phyloP scores from a whole-genome alignment of 1,140 invertebrate genomes.

The Copidosoma floridanum region DNA sequence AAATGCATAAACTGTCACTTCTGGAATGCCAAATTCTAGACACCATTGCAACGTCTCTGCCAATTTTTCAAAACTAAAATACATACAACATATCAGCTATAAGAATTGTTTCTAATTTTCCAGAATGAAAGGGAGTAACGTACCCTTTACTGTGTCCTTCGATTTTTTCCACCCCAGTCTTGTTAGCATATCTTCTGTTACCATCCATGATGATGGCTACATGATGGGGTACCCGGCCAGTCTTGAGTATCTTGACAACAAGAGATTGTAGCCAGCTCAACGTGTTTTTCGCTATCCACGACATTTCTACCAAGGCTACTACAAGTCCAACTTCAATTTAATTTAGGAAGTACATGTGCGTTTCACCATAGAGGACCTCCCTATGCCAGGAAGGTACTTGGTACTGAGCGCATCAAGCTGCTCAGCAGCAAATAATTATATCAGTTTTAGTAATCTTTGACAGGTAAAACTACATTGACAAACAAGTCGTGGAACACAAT shows the following conservation, averaged over 20 bases:
- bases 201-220: constrained; percentile 99
- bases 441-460: too few relatives aligned
- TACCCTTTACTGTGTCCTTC: constrained; percentile 87
- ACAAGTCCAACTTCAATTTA: too few relatives aligned
- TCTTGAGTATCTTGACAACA: constrained; percentile 75
- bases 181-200: constrained; percentile 91
- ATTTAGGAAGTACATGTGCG: too few relatives aligned
- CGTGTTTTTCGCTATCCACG: constrained; percentile 76
- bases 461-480: too few relatives aligned
- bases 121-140: constrained; percentile 13
- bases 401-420: too few relatives aligned
- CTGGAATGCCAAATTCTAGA: constrained; percentile 69
- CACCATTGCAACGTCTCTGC: constrained; percentile 87
- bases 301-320: too few relatives aligned
- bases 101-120: too few relatives aligned
- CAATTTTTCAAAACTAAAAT: constrained; percentile 82
- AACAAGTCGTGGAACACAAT: too few relatives aligned
- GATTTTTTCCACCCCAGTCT: constrained; percentile 71
- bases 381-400: too few relatives aligned
- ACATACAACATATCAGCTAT: too few relatives aligned
- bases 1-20: constrained; percentile 99
- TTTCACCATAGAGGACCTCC: too few relatives aligned
- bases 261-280: constrained; percentile 75
- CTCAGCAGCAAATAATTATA: too few relatives aligned
- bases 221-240: constrained; percentile 84